These are phyloP conservation scores for Tachina lurida DNA, from an alignment of 2,888 invertebrate genomes.

Conservation along the genomic window DNA sequence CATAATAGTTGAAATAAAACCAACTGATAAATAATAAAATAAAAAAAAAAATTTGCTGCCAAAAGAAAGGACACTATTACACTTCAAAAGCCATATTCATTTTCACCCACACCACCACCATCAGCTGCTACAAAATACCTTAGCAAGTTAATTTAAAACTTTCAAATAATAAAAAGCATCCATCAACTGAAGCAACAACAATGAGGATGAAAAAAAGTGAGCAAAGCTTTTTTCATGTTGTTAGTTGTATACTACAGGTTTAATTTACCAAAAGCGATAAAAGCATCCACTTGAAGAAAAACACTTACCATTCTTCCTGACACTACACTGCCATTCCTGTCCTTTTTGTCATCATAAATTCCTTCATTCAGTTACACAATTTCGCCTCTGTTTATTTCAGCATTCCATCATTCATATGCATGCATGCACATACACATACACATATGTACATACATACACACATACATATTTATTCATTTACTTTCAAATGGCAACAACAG, in stretches of 20 bases:
- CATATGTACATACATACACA: not conserved
- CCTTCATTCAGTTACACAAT: slow-evolving; percentile 18
- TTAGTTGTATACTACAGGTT: slow-evolving; percentile 54
- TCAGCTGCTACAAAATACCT: not conserved
- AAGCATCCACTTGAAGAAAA: slow-evolving; percentile 70
- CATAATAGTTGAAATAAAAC: no score
- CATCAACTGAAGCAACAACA: not conserved
- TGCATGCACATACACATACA: not conserved
- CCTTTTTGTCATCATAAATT: slow-evolving; percentile 13
- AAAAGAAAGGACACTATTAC: no score
- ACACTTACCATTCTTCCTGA: slow-evolving; percentile 59
- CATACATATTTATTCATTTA: slow-evolving; percentile 40
- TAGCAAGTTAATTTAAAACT: slow-evolving; percentile 50
- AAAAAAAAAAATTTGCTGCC: no score
- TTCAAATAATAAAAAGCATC: slow-evolving; percentile 52
- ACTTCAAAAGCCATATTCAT: not conserved
- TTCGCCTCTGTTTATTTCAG: slow-evolving; percentile 11
- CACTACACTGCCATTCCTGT: not conserved
- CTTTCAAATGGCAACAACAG: slow-evolving; percentile 69
- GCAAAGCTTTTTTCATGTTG: slow-evolving; percentile 6
- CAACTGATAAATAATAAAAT: no score
- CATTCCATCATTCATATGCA: slow-evolving; percentile 11
- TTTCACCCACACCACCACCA: not conserved
- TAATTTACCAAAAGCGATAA: slow-evolving; percentile 69
- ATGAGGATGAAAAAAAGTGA: not conserved